Percentiles rank a stretch among this genome's conserved stretches.
phyloP scores from a whole-genome alignment of 1,140 invertebrate species.

The Liolophura sinensis region DNA sequence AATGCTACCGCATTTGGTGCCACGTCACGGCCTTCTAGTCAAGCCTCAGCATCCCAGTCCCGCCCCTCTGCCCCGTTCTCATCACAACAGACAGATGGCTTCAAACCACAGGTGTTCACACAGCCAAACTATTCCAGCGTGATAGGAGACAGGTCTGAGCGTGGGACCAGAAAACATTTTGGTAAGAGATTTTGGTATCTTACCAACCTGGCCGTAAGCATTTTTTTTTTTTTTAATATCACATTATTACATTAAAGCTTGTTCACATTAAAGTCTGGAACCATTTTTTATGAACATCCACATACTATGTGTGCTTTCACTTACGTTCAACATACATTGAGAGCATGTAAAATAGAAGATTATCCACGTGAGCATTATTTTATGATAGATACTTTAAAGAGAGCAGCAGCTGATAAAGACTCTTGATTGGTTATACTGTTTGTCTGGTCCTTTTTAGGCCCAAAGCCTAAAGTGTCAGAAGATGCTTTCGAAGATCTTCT shows the following conservation, averaged over 20 bases:
- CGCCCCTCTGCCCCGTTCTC: neutral
- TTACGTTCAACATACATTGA: too few relatives aligned
- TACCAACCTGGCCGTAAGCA: neutral
- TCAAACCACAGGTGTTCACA: constrained; percentile 64
- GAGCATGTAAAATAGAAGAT: too few relatives aligned
- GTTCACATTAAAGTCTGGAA: too few relatives aligned
- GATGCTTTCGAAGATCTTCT: constrained; percentile 90
- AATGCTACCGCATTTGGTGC: too few relatives aligned
- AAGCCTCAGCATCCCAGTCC: too few relatives aligned
- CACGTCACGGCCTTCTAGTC: too few relatives aligned
- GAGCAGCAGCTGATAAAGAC: neutral
- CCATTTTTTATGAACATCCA: too few relatives aligned
- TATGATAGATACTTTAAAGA: too few relatives aligned
- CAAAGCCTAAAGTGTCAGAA: constrained; percentile 60
- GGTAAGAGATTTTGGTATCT: too few relatives aligned
- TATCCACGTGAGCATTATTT: too few relatives aligned
- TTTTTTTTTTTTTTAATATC: constrained; percentile 3
- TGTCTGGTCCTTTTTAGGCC: constrained; percentile 30
- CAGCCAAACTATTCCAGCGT: constrained; percentile 37
- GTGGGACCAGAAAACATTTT: constrained; percentile 46
- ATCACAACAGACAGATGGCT: constrained; percentile 1
- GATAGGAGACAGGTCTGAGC: constrained; percentile 48
- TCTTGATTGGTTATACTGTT: neutral
- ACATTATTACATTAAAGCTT: too few relatives aligned
- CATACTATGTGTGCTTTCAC: too few relatives aligned